phyloP scores from a whole-genome alignment of 2,113 vertebrate species.

The Illadopsis cleaveri region DNA sequence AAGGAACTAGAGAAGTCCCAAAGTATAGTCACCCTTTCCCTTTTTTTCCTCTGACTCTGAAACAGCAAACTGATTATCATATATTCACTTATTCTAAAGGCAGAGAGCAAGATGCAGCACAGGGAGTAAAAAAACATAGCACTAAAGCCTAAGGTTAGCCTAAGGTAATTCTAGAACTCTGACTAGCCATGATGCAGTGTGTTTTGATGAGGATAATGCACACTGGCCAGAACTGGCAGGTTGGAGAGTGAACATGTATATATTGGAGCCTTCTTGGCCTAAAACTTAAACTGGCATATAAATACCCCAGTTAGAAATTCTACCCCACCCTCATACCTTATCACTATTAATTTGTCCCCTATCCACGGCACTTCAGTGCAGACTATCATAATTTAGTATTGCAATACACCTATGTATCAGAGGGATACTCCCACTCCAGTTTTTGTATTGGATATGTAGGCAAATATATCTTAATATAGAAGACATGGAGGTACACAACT shows the following conservation, averaged over 20 bases:
- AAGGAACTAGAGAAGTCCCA: neutral
- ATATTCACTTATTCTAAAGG: neutral
- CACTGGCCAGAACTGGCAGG: neutral
- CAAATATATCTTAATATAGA: neutral
- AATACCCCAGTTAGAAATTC: neutral
- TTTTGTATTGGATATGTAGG: neutral
- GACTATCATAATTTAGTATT: neutral
- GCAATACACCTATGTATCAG: neutral
- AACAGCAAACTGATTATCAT: neutral
- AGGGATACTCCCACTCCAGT: neutral
- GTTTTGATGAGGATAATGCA: neutral
- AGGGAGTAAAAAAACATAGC: neutral
- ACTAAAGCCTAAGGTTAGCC: conserved; percentile 24
- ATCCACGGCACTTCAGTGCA: neutral
- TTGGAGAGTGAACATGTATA: neutral
- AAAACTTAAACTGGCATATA: neutral
- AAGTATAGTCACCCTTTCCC: neutral
- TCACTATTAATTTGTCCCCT: neutral
- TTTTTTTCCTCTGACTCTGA: neutral
- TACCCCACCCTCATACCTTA: neutral
- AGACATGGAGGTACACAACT: neutral
- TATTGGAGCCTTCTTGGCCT: neutral
- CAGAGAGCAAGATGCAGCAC: neutral
- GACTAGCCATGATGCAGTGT: neutral
- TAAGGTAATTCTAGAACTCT: neutral